Evolutionary conservation across 2,113 vertebrate species (phyloP).

Genomic region (Chauna torquata): DNA sequence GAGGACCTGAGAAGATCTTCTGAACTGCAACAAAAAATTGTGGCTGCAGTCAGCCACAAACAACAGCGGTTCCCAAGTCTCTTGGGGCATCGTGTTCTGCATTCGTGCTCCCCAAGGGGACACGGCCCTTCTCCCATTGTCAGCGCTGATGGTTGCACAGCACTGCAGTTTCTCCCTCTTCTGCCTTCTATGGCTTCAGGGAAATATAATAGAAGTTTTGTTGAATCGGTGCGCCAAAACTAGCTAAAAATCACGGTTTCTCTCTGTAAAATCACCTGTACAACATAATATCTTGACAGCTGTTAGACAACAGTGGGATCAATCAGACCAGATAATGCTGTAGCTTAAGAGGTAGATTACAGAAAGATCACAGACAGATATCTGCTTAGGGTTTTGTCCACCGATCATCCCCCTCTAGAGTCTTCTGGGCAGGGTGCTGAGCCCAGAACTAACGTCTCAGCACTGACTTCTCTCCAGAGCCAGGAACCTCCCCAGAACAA

Average conservation of each 20-base stretch:
- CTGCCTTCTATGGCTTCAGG: background rate
- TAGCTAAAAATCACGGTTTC: background rate
- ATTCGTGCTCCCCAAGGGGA: background rate
- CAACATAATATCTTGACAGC: background rate
- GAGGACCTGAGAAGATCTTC: background rate
- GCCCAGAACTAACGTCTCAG: background rate
- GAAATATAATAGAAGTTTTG: background rate
- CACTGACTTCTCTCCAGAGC: background rate
- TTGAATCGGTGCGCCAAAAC: background rate
- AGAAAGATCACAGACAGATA: background rate
- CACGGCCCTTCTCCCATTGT: background rate
- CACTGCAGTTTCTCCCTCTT: background rate
- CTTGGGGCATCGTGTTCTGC: background rate
- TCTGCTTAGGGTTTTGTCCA: background rate
- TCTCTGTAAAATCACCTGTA: background rate
- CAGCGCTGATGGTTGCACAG: background rate
- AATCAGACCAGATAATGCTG: background rate
- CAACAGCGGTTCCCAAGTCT: background rate
- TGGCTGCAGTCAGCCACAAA: background rate
- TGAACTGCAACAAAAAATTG: background rate
- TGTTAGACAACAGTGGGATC: background rate
- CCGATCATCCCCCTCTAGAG: fast-evolving
- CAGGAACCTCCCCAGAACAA: background rate
- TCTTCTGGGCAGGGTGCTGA: background rate
- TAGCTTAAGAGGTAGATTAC: background rate